Evolutionary conservation across 1,140 invertebrate species (phyloP).

Genomic region (Gryllus bimaculatus): DNA sequence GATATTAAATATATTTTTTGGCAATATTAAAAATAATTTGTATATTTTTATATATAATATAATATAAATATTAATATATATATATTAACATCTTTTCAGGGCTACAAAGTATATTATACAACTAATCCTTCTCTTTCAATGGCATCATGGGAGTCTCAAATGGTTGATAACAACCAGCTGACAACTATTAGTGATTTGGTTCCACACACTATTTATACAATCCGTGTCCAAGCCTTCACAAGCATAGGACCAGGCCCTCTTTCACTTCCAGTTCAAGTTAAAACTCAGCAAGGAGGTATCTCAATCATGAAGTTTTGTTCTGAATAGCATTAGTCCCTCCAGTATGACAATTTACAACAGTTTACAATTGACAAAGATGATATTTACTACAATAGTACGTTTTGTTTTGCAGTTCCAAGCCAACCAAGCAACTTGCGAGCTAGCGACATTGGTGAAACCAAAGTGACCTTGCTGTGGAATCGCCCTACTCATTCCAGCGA

Average conservation of each 20-base stretch:
- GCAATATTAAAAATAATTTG: too few species aligned
- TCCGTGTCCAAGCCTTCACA: slow-evolving; percentile 82
- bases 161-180: slow-evolving; percentile 84
- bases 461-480: slow-evolving; percentile 80
- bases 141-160: slow-evolving; percentile 83
- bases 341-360: background rate
- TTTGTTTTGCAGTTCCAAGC: slow-evolving; percentile 64
- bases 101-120: slow-evolving; percentile 96
- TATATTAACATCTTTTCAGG: slow-evolving; percentile 52
- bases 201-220: slow-evolving; percentile 83
- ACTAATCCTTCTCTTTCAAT: slow-evolving; percentile 75
- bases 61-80: slow-evolving; percentile 7
- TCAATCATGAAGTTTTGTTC: background rate
- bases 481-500: slow-evolving; percentile 82
- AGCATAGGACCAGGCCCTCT: slow-evolving; percentile 84
- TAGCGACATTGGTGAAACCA: slow-evolving; percentile 69
- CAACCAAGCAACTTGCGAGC: slow-evolving; percentile 83
- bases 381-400: background rate
- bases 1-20: too few species aligned
- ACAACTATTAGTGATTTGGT: slow-evolving; percentile 87
- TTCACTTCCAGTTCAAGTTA: slow-evolving; percentile 85
- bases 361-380: background rate
- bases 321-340: background rate
- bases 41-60: too few species aligned
- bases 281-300: slow-evolving; percentile 76